A percentile compares a stretch with the other conserved stretches of the same genome.
phyloP scores from a whole-genome alignment of 2,113 vertebrate species.

The Corythornis madagascariensis region DNA sequence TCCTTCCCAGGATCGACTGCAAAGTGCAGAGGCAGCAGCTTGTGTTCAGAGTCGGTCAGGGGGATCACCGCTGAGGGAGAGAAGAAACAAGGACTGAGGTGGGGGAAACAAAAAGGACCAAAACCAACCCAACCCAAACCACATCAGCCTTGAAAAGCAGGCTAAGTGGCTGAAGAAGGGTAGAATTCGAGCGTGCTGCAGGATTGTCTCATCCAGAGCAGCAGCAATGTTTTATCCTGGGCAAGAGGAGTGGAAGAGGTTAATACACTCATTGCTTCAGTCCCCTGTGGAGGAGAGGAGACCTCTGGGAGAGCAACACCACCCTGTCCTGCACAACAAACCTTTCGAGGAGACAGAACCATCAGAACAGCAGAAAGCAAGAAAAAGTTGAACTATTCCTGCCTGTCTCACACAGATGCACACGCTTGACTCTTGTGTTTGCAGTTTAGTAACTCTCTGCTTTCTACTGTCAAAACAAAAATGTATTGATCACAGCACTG shows the following conservation, averaged over 20 bases:
- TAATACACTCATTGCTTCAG: not conserved
- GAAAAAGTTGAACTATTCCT: not conserved
- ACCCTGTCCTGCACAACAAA: not conserved
- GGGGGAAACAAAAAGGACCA: not conserved
- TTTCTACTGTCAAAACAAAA: not conserved
- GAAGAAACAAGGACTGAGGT: conserved; percentile 29
- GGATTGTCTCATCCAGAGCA: not conserved
- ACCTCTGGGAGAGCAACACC: not conserved
- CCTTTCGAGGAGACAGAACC: not conserved
- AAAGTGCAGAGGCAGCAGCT: conserved; percentile 96
- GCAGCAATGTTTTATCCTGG: not conserved
- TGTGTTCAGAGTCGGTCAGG: conserved; percentile 97
- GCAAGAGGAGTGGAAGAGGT: not conserved
- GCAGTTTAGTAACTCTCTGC: not conserved
- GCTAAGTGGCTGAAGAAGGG: not conserved
- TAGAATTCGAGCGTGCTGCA: not conserved
- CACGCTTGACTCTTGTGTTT: not conserved
- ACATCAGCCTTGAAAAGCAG: not conserved
- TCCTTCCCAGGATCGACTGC: conserved; percentile 95
- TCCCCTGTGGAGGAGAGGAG: not conserved
- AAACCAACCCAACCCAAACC: not conserved
- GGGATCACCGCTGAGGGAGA: conserved; percentile 92
- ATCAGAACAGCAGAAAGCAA: not conserved
- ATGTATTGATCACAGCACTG: not conserved
- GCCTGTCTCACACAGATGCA: not conserved